Evolutionary conservation across 2,888 invertebrate genomes (phyloP).

Genomic region (Minunthozetes semirufus): DNA sequence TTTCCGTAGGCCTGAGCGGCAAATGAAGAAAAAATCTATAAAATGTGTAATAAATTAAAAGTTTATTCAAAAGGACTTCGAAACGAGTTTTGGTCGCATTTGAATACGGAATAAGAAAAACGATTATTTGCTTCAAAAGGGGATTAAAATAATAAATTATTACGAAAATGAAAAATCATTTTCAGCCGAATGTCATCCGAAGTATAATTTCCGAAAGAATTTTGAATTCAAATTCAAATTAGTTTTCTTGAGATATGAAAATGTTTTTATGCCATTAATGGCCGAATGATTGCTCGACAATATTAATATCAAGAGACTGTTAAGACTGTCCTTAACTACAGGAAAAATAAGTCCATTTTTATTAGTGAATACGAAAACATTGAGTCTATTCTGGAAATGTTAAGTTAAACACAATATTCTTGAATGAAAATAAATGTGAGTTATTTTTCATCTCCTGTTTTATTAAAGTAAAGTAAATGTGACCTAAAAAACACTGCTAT

Average conservation of each 20-base stretch:
- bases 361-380: not conserved
- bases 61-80: not conserved
- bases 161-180: not conserved
- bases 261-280: not conserved
- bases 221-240: not conserved
- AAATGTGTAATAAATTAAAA: not conserved
- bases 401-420: not conserved
- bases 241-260: not conserved
- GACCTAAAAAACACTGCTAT: not conserved
- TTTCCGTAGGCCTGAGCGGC: too few species aligned
- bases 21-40: too few species aligned
- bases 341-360: not conserved
- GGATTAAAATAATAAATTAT: conserved; percentile 19
- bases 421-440: not conserved
- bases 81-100: not conserved
- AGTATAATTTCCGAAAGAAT: not conserved
- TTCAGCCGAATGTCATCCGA: not conserved
- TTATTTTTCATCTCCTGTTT: not conserved
- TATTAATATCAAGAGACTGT: conserved; percentile 4
- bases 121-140: not conserved
- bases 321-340: too few species aligned
- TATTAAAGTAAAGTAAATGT: not conserved
- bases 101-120: not conserved
- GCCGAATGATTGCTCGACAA: not conserved
- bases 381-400: not conserved